phyloP scores from a whole-genome alignment of 2,888 invertebrate species.

The Petrolisthes cinctipes region DNA sequence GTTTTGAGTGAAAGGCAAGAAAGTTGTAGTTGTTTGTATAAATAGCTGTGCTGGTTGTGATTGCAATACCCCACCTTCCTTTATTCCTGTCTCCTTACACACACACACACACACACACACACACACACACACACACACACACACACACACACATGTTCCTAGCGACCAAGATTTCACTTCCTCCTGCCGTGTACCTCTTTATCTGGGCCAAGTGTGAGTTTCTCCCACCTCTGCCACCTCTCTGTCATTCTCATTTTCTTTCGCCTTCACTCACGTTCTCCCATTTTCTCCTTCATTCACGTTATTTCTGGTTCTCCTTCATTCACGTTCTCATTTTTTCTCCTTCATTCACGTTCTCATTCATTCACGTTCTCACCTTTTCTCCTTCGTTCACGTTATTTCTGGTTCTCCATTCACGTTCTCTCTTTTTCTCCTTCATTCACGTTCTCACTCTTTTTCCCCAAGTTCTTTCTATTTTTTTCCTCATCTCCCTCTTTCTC shows the following conservation, averaged over 20 bases:
- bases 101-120: constrained; percentile 36
- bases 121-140: constrained; percentile 37
- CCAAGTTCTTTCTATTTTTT: not conserved
- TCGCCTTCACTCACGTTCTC: not conserved
- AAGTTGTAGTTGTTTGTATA: no score
- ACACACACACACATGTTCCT: constrained; percentile 15
- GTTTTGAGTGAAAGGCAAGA: no score
- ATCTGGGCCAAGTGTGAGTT: constrained; percentile 21
- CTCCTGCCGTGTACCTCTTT: not conserved
- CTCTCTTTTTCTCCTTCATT: not conserved
- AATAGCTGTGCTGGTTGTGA: no score
- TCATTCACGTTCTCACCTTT: not conserved
- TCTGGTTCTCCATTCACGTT: not conserved
- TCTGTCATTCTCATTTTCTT: not conserved
- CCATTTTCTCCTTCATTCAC: not conserved
- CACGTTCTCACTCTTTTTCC: not conserved
- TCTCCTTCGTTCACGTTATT: not conserved
- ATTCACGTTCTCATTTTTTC: not conserved
- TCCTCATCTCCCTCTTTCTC: constrained; percentile 27
- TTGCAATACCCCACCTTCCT: no score
- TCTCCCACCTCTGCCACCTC: not conserved
- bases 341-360: no score
- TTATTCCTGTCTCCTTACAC: no score
- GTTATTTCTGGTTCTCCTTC: no score
- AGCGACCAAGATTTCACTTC: not conserved